Conservation (phyloP, 2,113 vertebrate genomes). For the Crotalus tigris region DNA sequence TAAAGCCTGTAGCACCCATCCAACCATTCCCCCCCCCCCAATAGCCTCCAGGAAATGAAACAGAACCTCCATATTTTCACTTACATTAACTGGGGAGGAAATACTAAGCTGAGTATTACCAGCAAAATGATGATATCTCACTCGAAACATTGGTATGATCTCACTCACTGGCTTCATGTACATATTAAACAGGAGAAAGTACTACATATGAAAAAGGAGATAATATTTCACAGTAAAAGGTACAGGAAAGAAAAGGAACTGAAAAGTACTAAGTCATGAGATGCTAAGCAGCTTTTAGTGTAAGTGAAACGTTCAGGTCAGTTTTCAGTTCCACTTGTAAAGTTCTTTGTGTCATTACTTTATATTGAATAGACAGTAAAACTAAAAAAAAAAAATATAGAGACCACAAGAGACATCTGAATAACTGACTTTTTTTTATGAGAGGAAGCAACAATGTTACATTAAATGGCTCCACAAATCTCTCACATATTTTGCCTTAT, state of each 20-base stretch:
- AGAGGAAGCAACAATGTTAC: not conserved
- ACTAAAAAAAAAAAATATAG: constrained; percentile 17
- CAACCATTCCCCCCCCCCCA: not conserved
- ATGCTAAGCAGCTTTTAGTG: not conserved
- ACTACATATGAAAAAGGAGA: not conserved
- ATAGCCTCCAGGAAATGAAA: not conserved
- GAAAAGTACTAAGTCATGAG: not conserved
- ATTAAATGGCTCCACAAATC: constrained; percentile 15
- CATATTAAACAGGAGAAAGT: not conserved
- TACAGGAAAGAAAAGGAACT: not conserved
- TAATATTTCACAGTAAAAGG: not conserved
- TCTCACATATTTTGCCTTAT: constrained; percentile 1
- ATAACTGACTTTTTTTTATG: constrained; percentile 10
- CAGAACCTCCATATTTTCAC: not conserved
- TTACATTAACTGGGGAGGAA: not conserved
- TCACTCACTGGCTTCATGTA: not conserved
- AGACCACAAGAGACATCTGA: not conserved
- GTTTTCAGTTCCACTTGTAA: not conserved
- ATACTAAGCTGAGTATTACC: not conserved
- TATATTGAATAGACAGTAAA: not conserved
- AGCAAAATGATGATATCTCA: not conserved
- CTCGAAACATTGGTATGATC: not conserved
- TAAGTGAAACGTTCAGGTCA: not conserved
- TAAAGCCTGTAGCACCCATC: not conserved
- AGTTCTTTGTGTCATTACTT: not conserved